Evolutionary conservation across 2,888 invertebrate genomes (phyloP), one percentile per base, ranked within the genome.

Genomic region (Synanthedon andrenaeformis): DNA sequence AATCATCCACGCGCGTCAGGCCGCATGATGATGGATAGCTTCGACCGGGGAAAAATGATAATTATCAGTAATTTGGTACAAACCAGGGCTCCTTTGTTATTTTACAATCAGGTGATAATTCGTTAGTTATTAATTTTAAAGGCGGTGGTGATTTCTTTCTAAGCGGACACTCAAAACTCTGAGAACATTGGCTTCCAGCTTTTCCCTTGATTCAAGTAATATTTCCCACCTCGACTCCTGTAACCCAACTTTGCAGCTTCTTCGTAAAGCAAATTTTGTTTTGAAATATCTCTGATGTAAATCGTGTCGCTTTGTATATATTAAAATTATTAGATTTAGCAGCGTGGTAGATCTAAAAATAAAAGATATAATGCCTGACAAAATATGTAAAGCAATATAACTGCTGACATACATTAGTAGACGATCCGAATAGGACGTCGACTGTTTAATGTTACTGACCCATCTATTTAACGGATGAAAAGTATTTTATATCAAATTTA

Each of bases 201-300:
- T 52, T 78, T 74, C 0, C 82, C 82, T 54, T 73, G 75, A 62
- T 80, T 80, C 2, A 82, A 59, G 55, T 82, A 81, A 4, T 79
- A 80, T 52, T 64, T 74, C 3, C 81, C 81, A 0, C 62, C 63
- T 4, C 74, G 63, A 0, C 70, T 66, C 1, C 65, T 59, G 55
- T 63, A 79, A 0, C 78, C 79, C 0, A 79, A 55, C 23, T 63
- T 66, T 0, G 71, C 58, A 0, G 74, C 79, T 42, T 63, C 76
- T 0, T 76, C 74, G 41, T 71, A 67, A 0, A 81, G 49, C n/a
- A 60, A 54, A 0, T 61, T 59, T 55, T 73, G 66, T 2, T 59
- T 61, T 1, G 82, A 81, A 0, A 82, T 57, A 0, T 76, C 67
- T 6, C 59, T 62, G 0, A 70, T 62, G 14, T 57, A 59, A 1